phyloP scores from a whole-genome alignment of 1,140 invertebrate species.

The Bilobella aurantiaca region DNA sequence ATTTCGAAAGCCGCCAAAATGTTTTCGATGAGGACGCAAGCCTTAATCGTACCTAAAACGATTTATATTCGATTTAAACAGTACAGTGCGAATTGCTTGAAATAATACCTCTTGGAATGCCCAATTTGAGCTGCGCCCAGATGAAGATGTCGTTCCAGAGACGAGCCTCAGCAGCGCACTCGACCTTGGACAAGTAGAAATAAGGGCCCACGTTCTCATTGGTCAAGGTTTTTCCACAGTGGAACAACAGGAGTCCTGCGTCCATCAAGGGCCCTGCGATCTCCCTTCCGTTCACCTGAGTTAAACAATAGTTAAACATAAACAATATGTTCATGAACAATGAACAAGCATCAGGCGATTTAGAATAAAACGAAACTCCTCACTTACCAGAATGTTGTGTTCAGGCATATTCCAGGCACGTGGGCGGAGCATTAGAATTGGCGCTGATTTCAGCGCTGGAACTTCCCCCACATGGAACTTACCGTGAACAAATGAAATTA shows the following conservation, averaged over 20 bases:
- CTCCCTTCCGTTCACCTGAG: slow-evolving; percentile 52
- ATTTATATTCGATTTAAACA: slow-evolving; percentile 27
- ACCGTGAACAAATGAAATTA: slow-evolving; percentile 46
- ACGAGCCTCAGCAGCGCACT: slow-evolving; percentile 52
- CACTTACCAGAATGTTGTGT: slow-evolving; percentile 52
- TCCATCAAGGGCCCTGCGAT: slow-evolving; percentile 56
- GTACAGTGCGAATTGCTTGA: slow-evolving; percentile 23
- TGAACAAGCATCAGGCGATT: too few species aligned
- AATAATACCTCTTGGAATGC: slow-evolving; percentile 42
- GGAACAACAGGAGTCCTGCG: slow-evolving; percentile 57
- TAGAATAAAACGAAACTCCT: neutral
- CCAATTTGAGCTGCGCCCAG: slow-evolving; percentile 52
- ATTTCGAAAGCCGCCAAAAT: slow-evolving; percentile 57
- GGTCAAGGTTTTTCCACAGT: slow-evolving; percentile 48
- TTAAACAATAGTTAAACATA: slow-evolving; percentile 7
- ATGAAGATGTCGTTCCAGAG: slow-evolving; percentile 63
- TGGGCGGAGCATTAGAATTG: slow-evolving; percentile 56
- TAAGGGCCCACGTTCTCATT: slow-evolving; percentile 50
- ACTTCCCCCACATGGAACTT: slow-evolving; percentile 34
- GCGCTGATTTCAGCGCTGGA: slow-evolving; percentile 44
- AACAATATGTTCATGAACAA: too few species aligned
- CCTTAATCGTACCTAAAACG: slow-evolving; percentile 52
- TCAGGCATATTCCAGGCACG: slow-evolving; percentile 65
- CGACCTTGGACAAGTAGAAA: slow-evolving; percentile 60
- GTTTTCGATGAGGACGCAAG: slow-evolving; percentile 62